Base-by-base conservation (phyloP, 2,888 invertebrate species). In the Ichneumon xanthorius region DNA sequence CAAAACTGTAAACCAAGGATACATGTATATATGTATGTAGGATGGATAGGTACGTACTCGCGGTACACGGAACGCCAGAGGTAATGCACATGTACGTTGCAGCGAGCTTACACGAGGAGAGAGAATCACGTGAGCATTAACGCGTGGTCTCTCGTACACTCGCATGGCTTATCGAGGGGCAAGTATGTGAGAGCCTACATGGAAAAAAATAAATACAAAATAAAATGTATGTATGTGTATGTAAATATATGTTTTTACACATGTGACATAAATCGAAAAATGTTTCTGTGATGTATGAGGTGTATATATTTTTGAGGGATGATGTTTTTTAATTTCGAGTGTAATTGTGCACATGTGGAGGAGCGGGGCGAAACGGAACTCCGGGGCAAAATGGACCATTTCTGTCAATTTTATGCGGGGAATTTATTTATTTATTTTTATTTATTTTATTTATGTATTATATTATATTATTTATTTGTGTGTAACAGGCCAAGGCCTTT, bases 1-100 rank as follows among this genome's bases (percentile, higher is more conserved):
- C 30, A 75, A 75, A 75, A 61, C 63, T 48, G 48, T n/a, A 73
- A 75, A 33, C 61, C 45, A 75, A 75, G 63, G 63, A 75, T 75
- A 50, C 48, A 48, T 48, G n/a, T 45, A 14, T 30, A 61, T 63
- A 63, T 63, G 48, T 75, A 30, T 50, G 26, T 16, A 33, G 16
- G 16, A n/a, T 26, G 5, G n/a, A 61, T 63, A 33, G 33, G 50
- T 75, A 33, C 26, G 26, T 30, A 70, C 16, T 16, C 67, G 7
- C 19, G 4, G 40, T 37, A 22, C 37, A 19, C 33, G 45, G 45
- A 48, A 48, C 45, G 45, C 45, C 16, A 4, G 45, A 48, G 45
- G 45, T 48, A 48, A 40, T 9, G n/a, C 30, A 14, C 26, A 30
- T 30, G 33, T 1, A 68, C 45, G 68, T 68, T 72, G 33, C 22